Percentiles rank a stretch among this genome's conserved stretches.
Evolutionary conservation across 2,113 vertebrate species (phyloP).

Genomic region (Otus sunia): DNA sequence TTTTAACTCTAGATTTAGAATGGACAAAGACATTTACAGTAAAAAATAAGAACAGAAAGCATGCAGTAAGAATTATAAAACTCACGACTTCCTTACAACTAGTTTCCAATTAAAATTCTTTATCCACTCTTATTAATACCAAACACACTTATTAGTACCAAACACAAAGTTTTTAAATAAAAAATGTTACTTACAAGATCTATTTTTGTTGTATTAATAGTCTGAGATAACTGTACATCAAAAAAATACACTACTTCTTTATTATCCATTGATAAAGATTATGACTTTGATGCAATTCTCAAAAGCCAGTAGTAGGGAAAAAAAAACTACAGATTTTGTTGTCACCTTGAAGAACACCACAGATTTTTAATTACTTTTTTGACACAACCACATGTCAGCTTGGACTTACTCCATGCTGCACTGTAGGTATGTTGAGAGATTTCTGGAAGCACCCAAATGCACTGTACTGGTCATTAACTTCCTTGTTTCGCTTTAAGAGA

Average conservation of each 20-base stretch:
- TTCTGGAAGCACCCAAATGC: background rate
- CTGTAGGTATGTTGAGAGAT: background rate
- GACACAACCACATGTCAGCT: background rate
- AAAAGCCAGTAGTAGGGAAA: conserved; percentile 41
- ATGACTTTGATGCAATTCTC: conserved; percentile 76
- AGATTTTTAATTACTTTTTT: background rate
- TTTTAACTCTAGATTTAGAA: background rate
- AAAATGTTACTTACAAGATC: background rate
- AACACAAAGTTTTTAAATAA: background rate
- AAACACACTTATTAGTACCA: background rate
- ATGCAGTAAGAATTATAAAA: background rate
- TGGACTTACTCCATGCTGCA: background rate
- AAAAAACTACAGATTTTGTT: background rate
- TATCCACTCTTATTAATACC: background rate
- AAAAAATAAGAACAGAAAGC: background rate
- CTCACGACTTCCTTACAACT: background rate
- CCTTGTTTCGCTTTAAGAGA: background rate
- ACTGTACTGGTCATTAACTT: background rate
- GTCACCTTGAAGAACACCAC: background rate
- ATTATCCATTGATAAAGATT: conserved; percentile 77
- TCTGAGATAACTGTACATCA: background rate
- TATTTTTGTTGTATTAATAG: background rate
- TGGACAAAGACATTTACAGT: background rate
- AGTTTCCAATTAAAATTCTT: background rate
- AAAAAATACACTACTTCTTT: background rate